Conservation (phyloP, 2,797 vertebrate genomes). For the Gallinago stenura region DNA sequence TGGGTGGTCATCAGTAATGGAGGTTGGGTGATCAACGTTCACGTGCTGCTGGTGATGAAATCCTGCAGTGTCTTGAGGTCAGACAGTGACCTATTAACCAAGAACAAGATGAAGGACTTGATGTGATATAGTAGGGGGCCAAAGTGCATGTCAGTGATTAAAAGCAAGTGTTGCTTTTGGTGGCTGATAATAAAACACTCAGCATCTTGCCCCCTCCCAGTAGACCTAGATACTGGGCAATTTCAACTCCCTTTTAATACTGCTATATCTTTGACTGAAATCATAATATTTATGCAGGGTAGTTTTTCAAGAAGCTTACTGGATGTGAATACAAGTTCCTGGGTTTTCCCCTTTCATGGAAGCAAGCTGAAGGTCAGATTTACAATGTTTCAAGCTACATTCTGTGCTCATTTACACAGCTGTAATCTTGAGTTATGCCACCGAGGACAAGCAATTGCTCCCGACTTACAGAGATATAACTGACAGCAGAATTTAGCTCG, state of each 20-base stretch:
- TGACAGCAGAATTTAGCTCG: slow-evolving; percentile 33
- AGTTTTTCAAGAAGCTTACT: slow-evolving; percentile 49
- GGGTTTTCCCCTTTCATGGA: slow-evolving; percentile 49
- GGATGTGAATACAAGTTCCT: slow-evolving; percentile 49
- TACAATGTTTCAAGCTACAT: slow-evolving; percentile 45
- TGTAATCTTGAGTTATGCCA: slow-evolving; percentile 66
- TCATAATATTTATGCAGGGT: slow-evolving; percentile 57
- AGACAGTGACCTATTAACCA: neutral
- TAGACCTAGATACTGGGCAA: neutral
- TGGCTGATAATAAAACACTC: neutral
- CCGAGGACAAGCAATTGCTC: slow-evolving; percentile 11
- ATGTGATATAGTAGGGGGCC: neutral
- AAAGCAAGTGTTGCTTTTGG: neutral
- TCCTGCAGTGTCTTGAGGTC: neutral
- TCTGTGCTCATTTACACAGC: slow-evolving; percentile 61
- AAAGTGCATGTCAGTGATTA: neutral
- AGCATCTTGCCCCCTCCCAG: neutral
- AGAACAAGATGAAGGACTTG: neutral
- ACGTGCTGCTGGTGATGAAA: neutral
- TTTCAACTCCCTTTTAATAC: slow-evolving; percentile 9
- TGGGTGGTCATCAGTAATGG: accelerated
- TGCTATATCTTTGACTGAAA: slow-evolving; percentile 19
- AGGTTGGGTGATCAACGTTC: neutral
- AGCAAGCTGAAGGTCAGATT: slow-evolving; percentile 64
- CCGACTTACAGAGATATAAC: slow-evolving; percentile 32